Conservation (phyloP, 2,797 vertebrate genomes). For the Scomberomorus guttatus region DNA sequence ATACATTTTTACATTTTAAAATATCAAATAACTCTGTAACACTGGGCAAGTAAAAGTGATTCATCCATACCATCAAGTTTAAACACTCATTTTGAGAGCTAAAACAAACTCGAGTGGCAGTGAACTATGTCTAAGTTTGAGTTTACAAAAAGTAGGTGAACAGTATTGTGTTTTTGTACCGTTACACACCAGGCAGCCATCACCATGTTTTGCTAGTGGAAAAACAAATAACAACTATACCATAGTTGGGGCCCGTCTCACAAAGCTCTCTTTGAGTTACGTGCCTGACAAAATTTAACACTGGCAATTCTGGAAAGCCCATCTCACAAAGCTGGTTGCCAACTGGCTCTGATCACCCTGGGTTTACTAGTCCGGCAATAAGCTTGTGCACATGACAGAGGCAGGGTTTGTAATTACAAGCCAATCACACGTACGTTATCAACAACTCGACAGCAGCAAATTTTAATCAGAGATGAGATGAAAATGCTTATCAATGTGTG, state of each 20-base stretch:
- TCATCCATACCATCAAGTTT: not conserved
- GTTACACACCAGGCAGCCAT: slow-evolving; percentile 40
- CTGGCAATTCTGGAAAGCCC: not conserved
- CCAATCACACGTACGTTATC: not conserved
- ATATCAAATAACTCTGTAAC: slow-evolving; percentile 11
- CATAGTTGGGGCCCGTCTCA: slow-evolving; percentile 13
- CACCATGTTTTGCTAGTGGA: slow-evolving; percentile 7
- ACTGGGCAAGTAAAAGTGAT: not conserved
- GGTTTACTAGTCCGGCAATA: not conserved
- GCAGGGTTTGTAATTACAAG: not conserved
- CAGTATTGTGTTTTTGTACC: not conserved
- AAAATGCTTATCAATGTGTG: not conserved
- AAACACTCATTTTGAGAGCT: slow-evolving; percentile 7
- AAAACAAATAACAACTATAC: slow-evolving; percentile 7
- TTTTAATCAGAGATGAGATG: not conserved
- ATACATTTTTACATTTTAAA: slow-evolving; percentile 26
- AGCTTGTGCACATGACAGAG: not conserved
- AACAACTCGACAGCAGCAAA: not conserved
- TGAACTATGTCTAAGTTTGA: not conserved
- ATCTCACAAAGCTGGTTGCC: slow-evolving; percentile 16
- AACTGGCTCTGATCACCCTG: not conserved
- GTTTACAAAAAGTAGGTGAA: slow-evolving; percentile 7
- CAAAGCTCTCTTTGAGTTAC: slow-evolving; percentile 6
- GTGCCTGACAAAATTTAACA: slow-evolving; percentile 4
- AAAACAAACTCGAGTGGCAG: slow-evolving; percentile 7